Percentiles rank a stretch among this genome's conserved stretches.
Evolutionary conservation across 2,888 invertebrate genomes (phyloP).

Genomic region (Diabrotica balteata): DNA sequence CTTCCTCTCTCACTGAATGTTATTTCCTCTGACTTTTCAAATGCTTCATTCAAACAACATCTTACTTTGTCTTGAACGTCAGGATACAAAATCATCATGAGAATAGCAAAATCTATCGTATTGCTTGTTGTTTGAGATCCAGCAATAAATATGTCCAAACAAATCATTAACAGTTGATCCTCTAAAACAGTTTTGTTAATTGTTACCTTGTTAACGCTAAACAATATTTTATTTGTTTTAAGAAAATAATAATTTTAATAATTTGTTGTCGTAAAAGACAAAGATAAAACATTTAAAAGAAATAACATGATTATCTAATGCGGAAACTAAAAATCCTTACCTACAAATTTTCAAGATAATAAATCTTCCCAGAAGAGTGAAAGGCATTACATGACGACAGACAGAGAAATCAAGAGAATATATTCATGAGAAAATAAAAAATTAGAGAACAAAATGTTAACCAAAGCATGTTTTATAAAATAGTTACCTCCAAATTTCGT

Average conservation of each 20-base stretch:
- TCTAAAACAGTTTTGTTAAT: conserved; percentile 59
- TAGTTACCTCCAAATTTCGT: too few species aligned
- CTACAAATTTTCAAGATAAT: too few species aligned
- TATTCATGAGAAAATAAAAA: too few species aligned
- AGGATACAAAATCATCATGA: conserved; percentile 66
- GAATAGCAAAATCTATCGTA: conserved; percentile 68
- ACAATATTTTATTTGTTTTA: background rate
- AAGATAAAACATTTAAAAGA: background rate
- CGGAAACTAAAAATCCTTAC: too few species aligned
- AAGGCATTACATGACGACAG: too few species aligned
- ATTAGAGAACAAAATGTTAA: too few species aligned
- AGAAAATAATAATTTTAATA: conserved; percentile 23
- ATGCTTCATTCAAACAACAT: conserved; percentile 62
- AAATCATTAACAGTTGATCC: conserved; percentile 69
- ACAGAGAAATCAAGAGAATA: too few species aligned
- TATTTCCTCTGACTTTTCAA: conserved; percentile 59
- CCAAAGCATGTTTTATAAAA: too few species aligned
- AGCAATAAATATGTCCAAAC: conserved; percentile 73
- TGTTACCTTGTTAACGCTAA: background rate
- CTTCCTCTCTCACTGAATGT: conserved; percentile 58
- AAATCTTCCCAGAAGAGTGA: too few species aligned
- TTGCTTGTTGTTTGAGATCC: conserved; percentile 71
- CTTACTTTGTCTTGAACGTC: conserved; percentile 67
- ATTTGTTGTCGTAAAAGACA: too few species aligned
- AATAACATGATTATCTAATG: background rate